A percentile compares a stretch with the other conserved stretches of the same genome.
These are phyloP conservation scores for Bungarus multicinctus DNA, from an alignment of 2,113 vertebrate genomes.

Conservation along the genomic window DNA sequence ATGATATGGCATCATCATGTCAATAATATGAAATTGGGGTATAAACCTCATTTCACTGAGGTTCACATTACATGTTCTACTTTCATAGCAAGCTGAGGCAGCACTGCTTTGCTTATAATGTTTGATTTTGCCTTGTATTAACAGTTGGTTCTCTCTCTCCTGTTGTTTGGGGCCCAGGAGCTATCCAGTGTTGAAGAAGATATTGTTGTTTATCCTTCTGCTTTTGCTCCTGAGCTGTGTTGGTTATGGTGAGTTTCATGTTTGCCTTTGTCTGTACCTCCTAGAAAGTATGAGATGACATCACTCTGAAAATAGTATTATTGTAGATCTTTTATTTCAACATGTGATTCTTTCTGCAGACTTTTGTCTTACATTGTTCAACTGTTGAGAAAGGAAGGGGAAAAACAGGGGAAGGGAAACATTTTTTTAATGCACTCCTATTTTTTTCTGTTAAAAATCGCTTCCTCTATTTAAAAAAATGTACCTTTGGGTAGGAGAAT, in stretches of 20 bases:
- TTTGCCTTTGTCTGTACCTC: background rate
- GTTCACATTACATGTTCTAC: background rate
- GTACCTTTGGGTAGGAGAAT: background rate
- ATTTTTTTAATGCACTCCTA: background rate
- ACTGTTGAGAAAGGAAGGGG: background rate
- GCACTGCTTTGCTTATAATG: background rate
- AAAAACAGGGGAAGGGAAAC: background rate
- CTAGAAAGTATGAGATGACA: background rate
- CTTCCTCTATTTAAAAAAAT: background rate
- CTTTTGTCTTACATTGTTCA: background rate
- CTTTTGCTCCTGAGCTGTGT: constrained; percentile 64
- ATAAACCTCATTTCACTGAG: background rate
- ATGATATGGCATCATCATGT: background rate
- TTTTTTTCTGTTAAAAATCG: background rate
- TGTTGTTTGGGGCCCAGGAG: constrained; percentile 35
- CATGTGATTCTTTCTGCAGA: background rate
- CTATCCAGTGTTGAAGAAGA: constrained; percentile 59
- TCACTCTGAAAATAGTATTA: background rate
- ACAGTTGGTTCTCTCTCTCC: background rate
- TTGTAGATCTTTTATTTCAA: background rate
- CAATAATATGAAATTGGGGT: background rate
- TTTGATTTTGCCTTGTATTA: background rate
- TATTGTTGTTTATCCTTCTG: constrained; percentile 63
- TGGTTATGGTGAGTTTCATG: constrained; percentile 61
- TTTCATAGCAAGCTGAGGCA: background rate